A percentile compares a stretch with the other conserved stretches of the same genome.
Evolutionary conservation across 2,113 vertebrate species (phyloP).

Genomic region (Noturus placidus): DNA sequence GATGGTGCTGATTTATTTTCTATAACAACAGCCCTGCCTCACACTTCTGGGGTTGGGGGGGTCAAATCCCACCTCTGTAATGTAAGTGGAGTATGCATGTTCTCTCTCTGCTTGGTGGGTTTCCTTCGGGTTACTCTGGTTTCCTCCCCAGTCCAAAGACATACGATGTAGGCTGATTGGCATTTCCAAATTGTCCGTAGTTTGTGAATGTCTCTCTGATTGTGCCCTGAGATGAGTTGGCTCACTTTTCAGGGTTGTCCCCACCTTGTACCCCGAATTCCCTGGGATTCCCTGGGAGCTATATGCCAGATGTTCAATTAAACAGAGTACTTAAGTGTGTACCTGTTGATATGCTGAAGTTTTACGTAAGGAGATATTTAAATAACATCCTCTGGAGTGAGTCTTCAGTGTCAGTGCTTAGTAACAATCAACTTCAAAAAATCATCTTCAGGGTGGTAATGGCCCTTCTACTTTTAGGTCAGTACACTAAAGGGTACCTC

Average conservation of each 20-base stretch:
- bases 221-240: too few species aligned
- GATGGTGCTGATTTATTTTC: background rate
- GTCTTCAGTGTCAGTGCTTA: background rate
- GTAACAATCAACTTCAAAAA: background rate
- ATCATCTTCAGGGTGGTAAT: background rate
- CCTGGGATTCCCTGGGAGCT: background rate
- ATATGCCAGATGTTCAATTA: background rate
- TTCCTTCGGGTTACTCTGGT: too few species aligned
- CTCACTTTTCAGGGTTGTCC: too few species aligned
- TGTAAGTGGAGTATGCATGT: too few species aligned
- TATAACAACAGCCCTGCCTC: background rate
- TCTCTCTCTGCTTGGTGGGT: too few species aligned
- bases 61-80: too few species aligned
- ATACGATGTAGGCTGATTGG: too few species aligned
- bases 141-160: too few species aligned
- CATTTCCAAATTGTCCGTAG: too few species aligned
- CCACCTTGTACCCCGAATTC: too few species aligned
- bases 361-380: background rate
- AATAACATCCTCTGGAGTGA: background rate
- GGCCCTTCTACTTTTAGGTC: background rate
- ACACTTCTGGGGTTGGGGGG: too few species aligned
- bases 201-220: too few species aligned
- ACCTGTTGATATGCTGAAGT: background rate
- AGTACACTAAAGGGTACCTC: background rate
- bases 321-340: background rate